Evolutionary conservation across 2,113 vertebrate species (phyloP), one percentile per base, ranked within the genome.

Genomic region (Sialia sialis): DNA sequence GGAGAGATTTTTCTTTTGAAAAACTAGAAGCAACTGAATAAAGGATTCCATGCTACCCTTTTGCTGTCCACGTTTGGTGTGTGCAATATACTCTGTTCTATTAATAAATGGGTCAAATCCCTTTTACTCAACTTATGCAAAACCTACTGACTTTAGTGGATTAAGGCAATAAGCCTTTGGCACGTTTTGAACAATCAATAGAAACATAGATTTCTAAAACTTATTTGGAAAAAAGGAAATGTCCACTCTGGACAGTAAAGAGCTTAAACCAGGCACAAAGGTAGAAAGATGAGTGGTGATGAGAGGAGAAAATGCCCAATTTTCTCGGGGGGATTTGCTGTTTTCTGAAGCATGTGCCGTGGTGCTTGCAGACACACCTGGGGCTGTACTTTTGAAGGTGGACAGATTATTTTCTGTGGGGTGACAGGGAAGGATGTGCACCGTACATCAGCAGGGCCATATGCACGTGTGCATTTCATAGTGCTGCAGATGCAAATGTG

Each of bases 91-190:
- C 41, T 70, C 43, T 25, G 30, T 64, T 52, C 60, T 88, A 18
- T 51, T 85, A 81, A 82, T 73, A 95, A 93, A 89, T 85, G 83
- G 92, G 84, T 93, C 86, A 95, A 85, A 94, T 81, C 44, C 67
- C 95, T 86, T 90, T 89, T 90, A 38, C 32, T 81, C 49, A 88
- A 92, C 46, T 85, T 79, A 59, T 52, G 84, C 81, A 93, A 90
- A 96, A 85, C 41, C 73, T 34, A 29, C 73, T 34, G 73, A 90
- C 70, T 85, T 91, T 18, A 66, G 60, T n/a, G 60, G 72, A 88
- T 93, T 88, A 74, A 84, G 51, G 75, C 70, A 95, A 86, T 83
- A 67, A 56, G 51, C 58, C 27, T 80, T 76, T 83, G 72, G 43
- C 82, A 93, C 43, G 32, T 73, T 88, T 73, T 56, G 39, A 80